phyloP scores from a whole-genome alignment of 2,888 invertebrate genomes.

The Anarsia innoxiella region DNA sequence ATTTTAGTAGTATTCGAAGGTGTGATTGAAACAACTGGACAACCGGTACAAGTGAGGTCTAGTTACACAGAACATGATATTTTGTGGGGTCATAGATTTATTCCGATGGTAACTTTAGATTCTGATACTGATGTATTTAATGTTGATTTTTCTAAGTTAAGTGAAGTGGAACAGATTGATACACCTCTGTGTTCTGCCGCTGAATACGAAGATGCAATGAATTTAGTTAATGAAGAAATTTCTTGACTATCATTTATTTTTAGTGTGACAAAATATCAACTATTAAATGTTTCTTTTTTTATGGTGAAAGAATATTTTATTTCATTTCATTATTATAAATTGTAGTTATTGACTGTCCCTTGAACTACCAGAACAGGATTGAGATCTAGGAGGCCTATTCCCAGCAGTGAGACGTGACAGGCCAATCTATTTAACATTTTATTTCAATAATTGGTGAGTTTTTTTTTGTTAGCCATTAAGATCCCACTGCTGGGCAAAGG shows the following conservation, averaged over 20 bases:
- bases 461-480: too few relatives aligned
- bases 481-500: too few relatives aligned
- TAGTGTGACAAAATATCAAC: too few relatives aligned
- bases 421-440: neutral
- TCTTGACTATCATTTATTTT: too few relatives aligned
- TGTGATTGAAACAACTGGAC: slow-evolving; percentile 91
- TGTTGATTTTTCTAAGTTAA: slow-evolving; percentile 92
- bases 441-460: too few relatives aligned
- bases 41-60: slow-evolving; percentile 86
- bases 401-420: neutral
- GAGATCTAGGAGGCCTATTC: neutral
- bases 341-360: too few relatives aligned
- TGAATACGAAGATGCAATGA: slow-evolving; percentile 63
- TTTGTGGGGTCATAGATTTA: slow-evolving; percentile 91
- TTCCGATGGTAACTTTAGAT: slow-evolving; percentile 84
- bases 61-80: slow-evolving; percentile 88
- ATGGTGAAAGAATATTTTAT: too few relatives aligned
- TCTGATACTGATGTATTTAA: slow-evolving; percentile 81
- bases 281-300: too few relatives aligned
- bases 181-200: slow-evolving; percentile 90
- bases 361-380: neutral
- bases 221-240: slow-evolving; percentile 1
- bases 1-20: slow-evolving; percentile 93
- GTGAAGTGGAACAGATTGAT: slow-evolving; percentile 87
- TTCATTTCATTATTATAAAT: too few relatives aligned